phyloP scores from a whole-genome alignment of 2,113 vertebrate species.

The Lophochroa leadbeateri region DNA sequence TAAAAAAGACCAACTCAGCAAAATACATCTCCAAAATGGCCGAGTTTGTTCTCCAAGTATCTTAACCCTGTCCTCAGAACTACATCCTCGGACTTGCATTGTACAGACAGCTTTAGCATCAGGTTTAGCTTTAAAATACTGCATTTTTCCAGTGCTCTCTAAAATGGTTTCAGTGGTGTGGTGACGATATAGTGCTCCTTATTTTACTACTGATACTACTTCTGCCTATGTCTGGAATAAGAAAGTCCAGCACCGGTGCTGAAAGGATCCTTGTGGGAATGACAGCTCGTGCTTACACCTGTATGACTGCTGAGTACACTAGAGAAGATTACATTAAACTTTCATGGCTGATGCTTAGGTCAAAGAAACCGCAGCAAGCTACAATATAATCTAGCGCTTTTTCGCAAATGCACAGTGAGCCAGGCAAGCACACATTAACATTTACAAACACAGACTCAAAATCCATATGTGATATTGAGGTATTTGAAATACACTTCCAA shows the following conservation, averaged over 20 bases:
- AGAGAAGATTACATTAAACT: slow-evolving; percentile 19
- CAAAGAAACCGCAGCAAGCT: not conserved
- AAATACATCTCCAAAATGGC: not conserved
- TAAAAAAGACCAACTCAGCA: not conserved
- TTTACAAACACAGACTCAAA: slow-evolving; percentile 48
- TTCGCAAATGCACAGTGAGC: not conserved
- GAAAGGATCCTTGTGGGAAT: not conserved
- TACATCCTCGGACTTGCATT: not conserved
- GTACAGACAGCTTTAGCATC: not conserved
- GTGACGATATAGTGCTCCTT: not conserved
- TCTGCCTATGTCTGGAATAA: not conserved
- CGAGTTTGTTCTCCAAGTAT: not conserved
- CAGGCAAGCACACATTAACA: not conserved
- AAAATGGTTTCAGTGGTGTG: not conserved
- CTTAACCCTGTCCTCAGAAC: not conserved
- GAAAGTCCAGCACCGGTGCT: not conserved
- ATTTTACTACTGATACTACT: not conserved
- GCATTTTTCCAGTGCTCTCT: not conserved
- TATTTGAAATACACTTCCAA: slow-evolving; percentile 17
- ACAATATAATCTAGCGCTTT: not conserved
- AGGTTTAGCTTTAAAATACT: not conserved
- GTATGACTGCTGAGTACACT: not conserved
- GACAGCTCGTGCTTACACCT: not conserved
- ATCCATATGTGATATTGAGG: not conserved
- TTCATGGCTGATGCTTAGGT: slow-evolving; percentile 19